These are phyloP conservation scores for Periparus ater DNA, from an alignment of 2,797 vertebrate genomes.

Conservation along the genomic window DNA sequence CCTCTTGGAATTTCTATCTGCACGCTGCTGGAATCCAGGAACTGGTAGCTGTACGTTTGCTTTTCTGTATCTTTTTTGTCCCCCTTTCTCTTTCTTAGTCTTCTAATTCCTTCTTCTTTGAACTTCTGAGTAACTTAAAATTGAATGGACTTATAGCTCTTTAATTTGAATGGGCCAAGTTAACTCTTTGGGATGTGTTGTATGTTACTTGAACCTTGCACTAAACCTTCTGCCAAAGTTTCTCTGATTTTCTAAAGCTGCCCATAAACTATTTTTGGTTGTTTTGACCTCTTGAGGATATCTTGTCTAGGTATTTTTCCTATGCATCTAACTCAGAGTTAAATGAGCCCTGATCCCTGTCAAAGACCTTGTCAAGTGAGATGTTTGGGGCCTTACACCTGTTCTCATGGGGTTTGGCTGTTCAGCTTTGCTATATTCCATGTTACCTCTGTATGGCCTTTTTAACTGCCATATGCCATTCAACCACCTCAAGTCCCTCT, in stretches of 20 bases:
- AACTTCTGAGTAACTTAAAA: background rate
- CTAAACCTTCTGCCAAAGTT: background rate
- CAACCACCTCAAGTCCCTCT: background rate
- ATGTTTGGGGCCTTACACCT: background rate
- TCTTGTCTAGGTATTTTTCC: background rate
- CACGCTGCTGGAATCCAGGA: background rate
- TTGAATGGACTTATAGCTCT: background rate
- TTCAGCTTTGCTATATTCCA: background rate
- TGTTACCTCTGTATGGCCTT: background rate
- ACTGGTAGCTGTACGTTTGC: background rate
- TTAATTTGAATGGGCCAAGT: background rate
- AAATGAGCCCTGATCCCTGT: rapidly evolving
- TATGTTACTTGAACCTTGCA: background rate
- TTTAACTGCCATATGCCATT: background rate
- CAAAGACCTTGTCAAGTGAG: rapidly evolving
- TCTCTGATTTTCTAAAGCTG: background rate
- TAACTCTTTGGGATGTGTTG: background rate
- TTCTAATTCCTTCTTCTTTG: background rate
- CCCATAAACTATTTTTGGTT: background rate
- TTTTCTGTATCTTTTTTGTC: background rate
- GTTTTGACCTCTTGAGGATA: background rate
- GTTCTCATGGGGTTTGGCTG: background rate
- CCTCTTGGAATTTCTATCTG: background rate
- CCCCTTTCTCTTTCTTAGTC: background rate
- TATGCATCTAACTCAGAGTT: rapidly evolving